Conservation (phyloP, 1,140 invertebrate species). For the Oryctes rhinoceros region DNA sequence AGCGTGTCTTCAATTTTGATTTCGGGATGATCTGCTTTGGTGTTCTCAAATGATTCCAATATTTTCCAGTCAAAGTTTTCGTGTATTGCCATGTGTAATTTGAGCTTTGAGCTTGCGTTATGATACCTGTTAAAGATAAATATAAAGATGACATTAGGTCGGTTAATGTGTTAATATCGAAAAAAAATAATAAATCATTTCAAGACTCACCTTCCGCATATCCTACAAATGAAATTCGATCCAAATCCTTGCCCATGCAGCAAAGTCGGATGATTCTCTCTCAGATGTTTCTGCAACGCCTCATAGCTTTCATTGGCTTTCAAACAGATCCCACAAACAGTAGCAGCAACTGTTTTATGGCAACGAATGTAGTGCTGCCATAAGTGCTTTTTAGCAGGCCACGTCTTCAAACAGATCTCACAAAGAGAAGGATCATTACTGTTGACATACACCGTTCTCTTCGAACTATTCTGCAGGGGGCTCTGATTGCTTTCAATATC, state of each 20-base stretch:
- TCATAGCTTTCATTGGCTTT: constrained; percentile 66
- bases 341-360: constrained; percentile 67
- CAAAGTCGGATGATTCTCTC: constrained; percentile 63
- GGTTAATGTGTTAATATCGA: background rate
- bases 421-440: constrained; percentile 61
- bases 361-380: constrained; percentile 72
- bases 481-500: background rate
- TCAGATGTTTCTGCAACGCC: constrained; percentile 65
- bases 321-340: constrained; percentile 70
- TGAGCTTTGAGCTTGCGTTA: constrained; percentile 68
- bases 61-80: constrained; percentile 62
- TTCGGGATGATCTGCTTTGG: constrained; percentile 53
- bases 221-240: constrained; percentile 69
- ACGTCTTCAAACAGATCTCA: constrained; percentile 69
- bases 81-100: constrained; percentile 69
- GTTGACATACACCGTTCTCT: constrained; percentile 59
- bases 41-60: constrained; percentile 51
- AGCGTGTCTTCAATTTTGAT: constrained; percentile 47
- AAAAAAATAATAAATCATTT: background rate
- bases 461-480: constrained; percentile 52
- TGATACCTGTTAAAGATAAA: constrained; percentile 60
- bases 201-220: constrained; percentile 62
- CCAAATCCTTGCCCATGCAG: constrained; percentile 64
- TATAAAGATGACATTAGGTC: background rate
- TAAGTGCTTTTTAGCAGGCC: constrained; percentile 69